These are phyloP conservation scores for Ceraclea dissimilis DNA, from an alignment of 2,888 invertebrate genomes.

Conservation along the genomic window DNA sequence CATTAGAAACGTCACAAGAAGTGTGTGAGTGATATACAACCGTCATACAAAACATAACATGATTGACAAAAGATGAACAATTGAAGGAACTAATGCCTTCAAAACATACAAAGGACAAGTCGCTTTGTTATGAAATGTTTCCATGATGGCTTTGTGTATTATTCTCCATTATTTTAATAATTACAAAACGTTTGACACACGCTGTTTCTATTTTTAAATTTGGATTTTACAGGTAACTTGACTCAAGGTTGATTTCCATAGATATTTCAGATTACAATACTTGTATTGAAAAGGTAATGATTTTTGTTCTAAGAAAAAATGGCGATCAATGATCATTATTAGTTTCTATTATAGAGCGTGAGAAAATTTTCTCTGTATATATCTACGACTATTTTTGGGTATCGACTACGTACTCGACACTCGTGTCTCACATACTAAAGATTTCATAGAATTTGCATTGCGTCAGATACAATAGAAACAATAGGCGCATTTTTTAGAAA, in stretches of 20 bases:
- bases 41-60: constrained; percentile 6
- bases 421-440: too few relatives aligned
- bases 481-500: too few relatives aligned
- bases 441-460: too few relatives aligned
- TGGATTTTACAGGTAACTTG: not conserved
- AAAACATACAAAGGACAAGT: constrained; percentile 3
- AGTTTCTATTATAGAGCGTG: constrained; percentile 3
- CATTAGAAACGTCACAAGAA: constrained; percentile 10
- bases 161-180: not conserved
- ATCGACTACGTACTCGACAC: too few relatives aligned
- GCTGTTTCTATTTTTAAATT: not conserved
- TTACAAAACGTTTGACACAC: not conserved
- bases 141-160: constrained; percentile 5
- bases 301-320: constrained; percentile 1
- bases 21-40: constrained; percentile 16
- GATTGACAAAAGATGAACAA: constrained; percentile 10
- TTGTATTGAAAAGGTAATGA: not conserved
- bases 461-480: too few relatives aligned
- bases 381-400: not conserved
- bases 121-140: constrained; percentile 8
- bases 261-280: not conserved
- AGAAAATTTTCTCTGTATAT: too few relatives aligned
- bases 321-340: not conserved
- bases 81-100: constrained; percentile 13
- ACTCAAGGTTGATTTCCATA: not conserved